phyloP scores from a whole-genome alignment of 2,113 vertebrate genomes.

The Heterotis niloticus region DNA sequence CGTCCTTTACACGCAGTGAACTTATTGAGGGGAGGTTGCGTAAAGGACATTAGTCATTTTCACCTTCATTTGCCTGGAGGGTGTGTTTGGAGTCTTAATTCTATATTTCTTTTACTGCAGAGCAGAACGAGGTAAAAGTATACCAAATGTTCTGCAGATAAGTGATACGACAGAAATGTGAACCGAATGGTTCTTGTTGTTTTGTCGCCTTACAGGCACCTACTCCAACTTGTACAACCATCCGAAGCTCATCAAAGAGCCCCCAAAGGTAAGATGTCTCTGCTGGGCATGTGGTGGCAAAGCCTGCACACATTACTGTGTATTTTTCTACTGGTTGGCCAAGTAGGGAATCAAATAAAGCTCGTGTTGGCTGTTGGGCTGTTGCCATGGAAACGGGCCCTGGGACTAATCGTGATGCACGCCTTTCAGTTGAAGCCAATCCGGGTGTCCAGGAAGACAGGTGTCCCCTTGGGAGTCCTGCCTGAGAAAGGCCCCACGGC shows the following conservation, averaged over 20 bases:
- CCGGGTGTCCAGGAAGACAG: slow-evolving; percentile 80
- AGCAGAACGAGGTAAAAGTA: too few relatives aligned
- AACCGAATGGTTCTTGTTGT: neutral
- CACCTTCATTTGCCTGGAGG: neutral
- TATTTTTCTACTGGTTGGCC: neutral
- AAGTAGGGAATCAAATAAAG: too few relatives aligned
- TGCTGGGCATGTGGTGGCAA: neutral
- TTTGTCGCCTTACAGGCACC: slow-evolving; percentile 73
- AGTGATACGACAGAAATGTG: neutral
- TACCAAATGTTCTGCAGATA: too few relatives aligned
- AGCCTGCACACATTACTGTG: neutral
- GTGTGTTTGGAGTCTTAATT: neutral
- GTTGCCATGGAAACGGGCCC: neutral
- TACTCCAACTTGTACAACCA: slow-evolving; percentile 96
- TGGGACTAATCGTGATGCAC: slow-evolving; percentile 10
- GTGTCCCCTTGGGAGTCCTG: slow-evolving; percentile 81
- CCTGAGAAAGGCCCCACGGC: slow-evolving; percentile 70
- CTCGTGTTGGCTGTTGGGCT: neutral
- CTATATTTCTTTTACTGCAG: too few relatives aligned
- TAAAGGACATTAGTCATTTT: neutral
- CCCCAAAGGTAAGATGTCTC: slow-evolving; percentile 72
- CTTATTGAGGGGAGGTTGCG: neutral
- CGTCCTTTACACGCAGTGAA: neutral
- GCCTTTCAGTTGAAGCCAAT: slow-evolving; percentile 72
- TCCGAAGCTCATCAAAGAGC: slow-evolving; percentile 84